A percentile compares a stretch with the other conserved stretches of the same genome.
These are phyloP conservation scores for Oreochromis aureus DNA, from an alignment of 2,113 vertebrate species.

Conservation along the genomic window DNA sequence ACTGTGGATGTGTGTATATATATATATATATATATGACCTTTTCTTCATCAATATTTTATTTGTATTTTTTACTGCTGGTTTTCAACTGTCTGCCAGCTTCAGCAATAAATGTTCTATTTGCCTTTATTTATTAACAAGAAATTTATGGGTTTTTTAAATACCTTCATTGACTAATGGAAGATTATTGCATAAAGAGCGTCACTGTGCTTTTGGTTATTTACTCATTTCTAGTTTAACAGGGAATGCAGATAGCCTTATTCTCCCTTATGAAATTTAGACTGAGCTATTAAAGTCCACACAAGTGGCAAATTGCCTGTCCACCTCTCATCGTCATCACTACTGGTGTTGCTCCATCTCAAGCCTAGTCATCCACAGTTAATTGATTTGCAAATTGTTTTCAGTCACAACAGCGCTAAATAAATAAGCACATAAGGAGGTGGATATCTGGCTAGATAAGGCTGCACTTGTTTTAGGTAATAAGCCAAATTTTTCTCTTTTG, in stretches of 20 bases:
- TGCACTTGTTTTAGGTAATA: slow-evolving; percentile 41
- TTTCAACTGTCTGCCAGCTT: not conserved
- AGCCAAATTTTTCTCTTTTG: not conserved
- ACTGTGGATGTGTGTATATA: not conserved
- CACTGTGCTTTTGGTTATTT: not conserved
- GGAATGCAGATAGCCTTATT: not conserved
- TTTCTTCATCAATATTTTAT: not conserved
- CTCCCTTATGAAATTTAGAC: not conserved
- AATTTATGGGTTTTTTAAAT: not conserved
- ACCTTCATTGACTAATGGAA: not conserved
- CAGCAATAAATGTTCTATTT: not conserved
- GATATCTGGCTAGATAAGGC: not conserved
- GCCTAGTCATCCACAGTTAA: slow-evolving; percentile 29
- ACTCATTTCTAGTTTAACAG: not conserved
- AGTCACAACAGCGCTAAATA: not conserved
- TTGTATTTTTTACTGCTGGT: not conserved
- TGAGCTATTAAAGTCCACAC: slow-evolving; percentile 19
- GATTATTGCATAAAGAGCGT: not conserved
- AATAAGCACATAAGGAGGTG: slow-evolving; percentile 7
- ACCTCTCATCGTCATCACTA: slow-evolving; percentile 1
- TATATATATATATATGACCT: not conserved
- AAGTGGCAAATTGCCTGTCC: slow-evolving; percentile 29
- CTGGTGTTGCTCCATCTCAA: not conserved
- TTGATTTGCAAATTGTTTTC: slow-evolving; percentile 56
- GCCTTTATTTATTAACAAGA: not conserved